Conservation (phyloP, 2,113 vertebrate species). For the Salvelinus sp. region DNA sequence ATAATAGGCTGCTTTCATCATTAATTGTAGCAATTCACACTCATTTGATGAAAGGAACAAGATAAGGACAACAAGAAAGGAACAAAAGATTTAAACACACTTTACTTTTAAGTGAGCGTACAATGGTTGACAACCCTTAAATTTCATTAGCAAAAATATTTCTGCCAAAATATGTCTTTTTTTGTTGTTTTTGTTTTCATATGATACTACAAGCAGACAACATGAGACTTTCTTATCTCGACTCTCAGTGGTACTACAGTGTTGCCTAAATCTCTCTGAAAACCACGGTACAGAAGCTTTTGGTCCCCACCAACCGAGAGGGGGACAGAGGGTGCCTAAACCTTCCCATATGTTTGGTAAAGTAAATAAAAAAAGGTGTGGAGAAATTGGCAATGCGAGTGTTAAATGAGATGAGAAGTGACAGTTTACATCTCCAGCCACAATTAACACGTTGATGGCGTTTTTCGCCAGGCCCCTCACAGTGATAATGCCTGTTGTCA, state of each 20-base stretch:
- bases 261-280: conserved; percentile 1
- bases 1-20: conserved; percentile 69
- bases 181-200: background rate
- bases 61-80: background rate
- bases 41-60: conserved; percentile 72
- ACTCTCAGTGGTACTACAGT: background rate
- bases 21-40: conserved; percentile 78
- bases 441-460: conserved; percentile 99
- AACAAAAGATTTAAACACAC: background rate
- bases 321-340: conserved; percentile 59
- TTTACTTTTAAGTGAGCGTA: no score
- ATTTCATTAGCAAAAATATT: no score
- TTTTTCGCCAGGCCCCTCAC: conserved; percentile 96
- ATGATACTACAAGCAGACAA: background rate
- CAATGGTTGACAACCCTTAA: no score
- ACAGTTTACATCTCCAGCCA: conserved; percentile 99
- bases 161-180: background rate
- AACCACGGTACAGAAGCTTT: conserved; percentile 29
- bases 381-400: conserved; percentile 82
- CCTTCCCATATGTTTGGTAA: conserved; percentile 82
- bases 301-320: conserved; percentile 19
- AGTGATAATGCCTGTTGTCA: conserved; percentile 99
- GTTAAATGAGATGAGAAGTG: conserved; percentile 99
- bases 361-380: conserved; percentile 82
- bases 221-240: background rate